Evolutionary conservation across 2,797 vertebrate genomes (phyloP), one percentile per base, ranked within the genome.

Genomic region (Rhinella marina): DNA sequence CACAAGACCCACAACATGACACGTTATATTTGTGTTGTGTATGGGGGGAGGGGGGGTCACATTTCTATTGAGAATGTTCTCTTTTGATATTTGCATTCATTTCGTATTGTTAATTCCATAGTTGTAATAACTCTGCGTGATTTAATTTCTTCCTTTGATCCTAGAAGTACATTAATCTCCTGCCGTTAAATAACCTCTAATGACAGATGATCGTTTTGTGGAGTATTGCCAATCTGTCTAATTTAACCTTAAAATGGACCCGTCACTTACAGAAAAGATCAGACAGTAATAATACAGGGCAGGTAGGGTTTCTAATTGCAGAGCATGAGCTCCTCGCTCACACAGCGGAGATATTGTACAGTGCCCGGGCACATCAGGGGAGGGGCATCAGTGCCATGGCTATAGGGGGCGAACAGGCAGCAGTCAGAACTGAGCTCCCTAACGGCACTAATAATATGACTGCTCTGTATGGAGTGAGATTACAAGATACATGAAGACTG

Each of bases 111-210:
- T 59, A 59, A 10, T 12, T 59, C 78, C 29, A 6, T 61, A 13
- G 56, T 32, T 21, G 11, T 32, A 32, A 80, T 57, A 23, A 61
- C 78, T 32, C n/a, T 41, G 78, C 59, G 50, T 23, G 14, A 56
- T 54, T 27, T 82, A 68, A 70, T 82, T 68, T 82, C 87, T 89
- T 48, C 86, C 82, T 68, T 91, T 93, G 21, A 91, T 93, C 54
- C 91, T 92, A 75, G 80, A 82, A 70, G 14, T 41, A 54, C 62
- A 66, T 68, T 81, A 52, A 82, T 66, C 48, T 57, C 54, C 77
- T 14, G 77, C 77, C n/a, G 77, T 19, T 79, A 79, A 79, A 59
- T 61, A 59, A 82, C 70, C 64, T 70, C n/a, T 82, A 82, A 82
- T 82, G 64, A 70, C n/a, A 82, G 81, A 70, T 70, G 59, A 82